Evolutionary conservation across 2,888 invertebrate genomes (phyloP), one percentile per base, ranked within the genome.

Genomic region (Pseudanteris insignis): DNA sequence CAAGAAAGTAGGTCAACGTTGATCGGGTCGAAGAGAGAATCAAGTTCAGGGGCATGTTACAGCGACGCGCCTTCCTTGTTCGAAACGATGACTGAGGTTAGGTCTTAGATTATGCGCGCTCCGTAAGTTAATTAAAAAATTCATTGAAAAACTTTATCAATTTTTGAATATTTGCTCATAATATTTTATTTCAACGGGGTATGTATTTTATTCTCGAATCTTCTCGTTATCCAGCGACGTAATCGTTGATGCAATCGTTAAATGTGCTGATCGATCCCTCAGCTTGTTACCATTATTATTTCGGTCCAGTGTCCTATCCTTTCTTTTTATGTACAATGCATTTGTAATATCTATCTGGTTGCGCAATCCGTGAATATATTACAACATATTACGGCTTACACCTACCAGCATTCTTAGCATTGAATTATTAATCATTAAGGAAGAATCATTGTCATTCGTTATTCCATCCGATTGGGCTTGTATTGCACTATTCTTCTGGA

Each of bases 41-140:
- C 78, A 79, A 79, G 78, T 79, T 78, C 78, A 79, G 75, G 78
- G 78, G 73, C 78, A 76, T 66, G 67, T 70, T 70, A 68, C 70
- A 71, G 65, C 67, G 65, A 43, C 53, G 65, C 40, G 48, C 58
- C 59, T 65, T 63, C 57, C 60, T 48, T 53, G 44, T 28, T 48
- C 38, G 51, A 57, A 57, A 53, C 51, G 47, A 38, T 54, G 41
- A 24, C 54, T 50, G 36, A 36, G 46, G 37, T 63, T 57, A 55
- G 55, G 53, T 57, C 57, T 60, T 60, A 63, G 47, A 60, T 34
- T 43, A 51, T 46, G 29, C 46, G 54, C 36, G 15, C 43, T 24
- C n/a, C n/a, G n/a, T n/a, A n/a, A n/a, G 21, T 7, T 4, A 9
- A 10, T 28, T 15, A n/a, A 21, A 43, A 12, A 36, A n/a, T n/a